Evolutionary conservation across 2,888 invertebrate genomes (phyloP), one percentile per base, ranked within the genome.

Genomic region (Macrosoma leucophasiata): DNA sequence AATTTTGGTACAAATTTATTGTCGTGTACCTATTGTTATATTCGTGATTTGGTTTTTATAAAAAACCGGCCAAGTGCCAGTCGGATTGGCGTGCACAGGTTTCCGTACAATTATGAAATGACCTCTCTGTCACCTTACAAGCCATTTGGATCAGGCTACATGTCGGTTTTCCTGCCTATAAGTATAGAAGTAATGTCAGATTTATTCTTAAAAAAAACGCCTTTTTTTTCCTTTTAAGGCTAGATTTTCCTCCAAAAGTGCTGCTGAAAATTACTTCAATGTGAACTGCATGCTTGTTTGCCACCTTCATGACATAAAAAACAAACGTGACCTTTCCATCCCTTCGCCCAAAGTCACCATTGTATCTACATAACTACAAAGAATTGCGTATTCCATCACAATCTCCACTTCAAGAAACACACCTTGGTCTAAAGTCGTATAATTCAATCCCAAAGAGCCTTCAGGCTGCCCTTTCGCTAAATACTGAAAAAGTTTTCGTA

Each of bases 401-500:
- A 17, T 22, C 9, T 11, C 21, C 3, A 14, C 14, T 22, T 29
- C n/a, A 8, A 19, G n/a, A 26, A 9, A 32, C 14, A 27, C n/a
- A n/a, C n/a, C n/a, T n/a, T n/a, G n/a, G n/a, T n/a, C 22, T 18
- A 15, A 4, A 15, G 26, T 36, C 36, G 31, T 37, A 41, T 58
- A 55, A 62, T 64, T 61, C 54, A 59, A 60, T 73, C 69, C 50
- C 48, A 58, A 50, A 56, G 51, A 62, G 69, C 54, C 56, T 52
- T 53, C 51, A 55, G 55, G 55, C 55, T 58, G 41, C 59, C 62
- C 59, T 64, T 64, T 57, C 46, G 59, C 66, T 78, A 81, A 81
- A 78, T 75, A 77, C 73, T 64, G 62, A 58, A 56, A 72, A 77
- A 76, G 58, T 73, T 77, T 66, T 53, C 39, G 59, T 67, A 79